phyloP scores from a whole-genome alignment of 2,888 invertebrate species.

The Xanthorhoe designata region DNA sequence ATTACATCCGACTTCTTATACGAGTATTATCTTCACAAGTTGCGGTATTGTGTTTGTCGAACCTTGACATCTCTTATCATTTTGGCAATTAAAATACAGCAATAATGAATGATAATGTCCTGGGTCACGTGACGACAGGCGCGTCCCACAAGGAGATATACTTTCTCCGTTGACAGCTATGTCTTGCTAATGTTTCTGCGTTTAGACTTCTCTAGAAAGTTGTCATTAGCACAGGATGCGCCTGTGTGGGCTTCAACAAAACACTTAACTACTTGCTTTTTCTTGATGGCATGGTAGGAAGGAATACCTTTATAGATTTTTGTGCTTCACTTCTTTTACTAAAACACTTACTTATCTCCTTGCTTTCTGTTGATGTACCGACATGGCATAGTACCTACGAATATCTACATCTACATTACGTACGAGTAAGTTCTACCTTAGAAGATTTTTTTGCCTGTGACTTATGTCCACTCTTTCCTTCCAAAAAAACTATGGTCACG shows the following conservation, averaged over 20 bases:
- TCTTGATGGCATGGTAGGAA: no score
- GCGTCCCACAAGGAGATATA: slow-evolving; percentile 35
- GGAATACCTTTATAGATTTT: no score
- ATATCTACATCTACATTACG: no score
- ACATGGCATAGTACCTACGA: no score
- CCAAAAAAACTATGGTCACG: no score
- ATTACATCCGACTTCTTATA: background rate
- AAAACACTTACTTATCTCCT: background rate
- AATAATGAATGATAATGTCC: background rate
- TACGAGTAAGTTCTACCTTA: no score
- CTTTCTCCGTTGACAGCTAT: slow-evolving; percentile 57
- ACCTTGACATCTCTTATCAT: background rate
- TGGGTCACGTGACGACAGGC: background rate
- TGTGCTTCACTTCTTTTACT: no score
- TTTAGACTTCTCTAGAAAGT: slow-evolving; percentile 53
- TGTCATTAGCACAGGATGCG: slow-evolving; percentile 34
- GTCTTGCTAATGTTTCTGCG: slow-evolving; percentile 57
- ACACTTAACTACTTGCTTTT: background rate
- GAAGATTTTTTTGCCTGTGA: no score
- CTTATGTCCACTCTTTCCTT: no score
- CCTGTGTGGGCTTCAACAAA: slow-evolving; percentile 19
- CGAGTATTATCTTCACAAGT: background rate
- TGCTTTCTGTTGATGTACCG: background rate
- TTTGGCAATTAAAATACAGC: background rate
- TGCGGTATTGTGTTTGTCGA: background rate